Percentiles rank a stretch among this genome's conserved stretches.
Conservation (phyloP, 2,797 vertebrate species). For the Echeneis naucrates region DNA sequence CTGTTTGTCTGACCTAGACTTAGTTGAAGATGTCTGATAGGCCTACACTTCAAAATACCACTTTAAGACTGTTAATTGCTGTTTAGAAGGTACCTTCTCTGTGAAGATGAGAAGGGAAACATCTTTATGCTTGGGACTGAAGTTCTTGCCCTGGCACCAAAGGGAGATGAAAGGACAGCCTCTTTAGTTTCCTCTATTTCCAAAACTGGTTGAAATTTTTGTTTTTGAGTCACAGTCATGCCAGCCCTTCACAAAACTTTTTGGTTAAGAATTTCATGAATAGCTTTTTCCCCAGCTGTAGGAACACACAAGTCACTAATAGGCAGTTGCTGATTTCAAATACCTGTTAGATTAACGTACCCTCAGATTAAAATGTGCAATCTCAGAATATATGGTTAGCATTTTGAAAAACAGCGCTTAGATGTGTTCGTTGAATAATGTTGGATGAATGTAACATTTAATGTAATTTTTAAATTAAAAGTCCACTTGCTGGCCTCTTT, state of each 20-base stretch:
- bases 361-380: neutral
- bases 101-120: conserved; percentile 16
- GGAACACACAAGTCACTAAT: neutral
- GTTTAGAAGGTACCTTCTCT: conserved; percentile 29
- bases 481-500: conserved; percentile 50
- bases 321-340: neutral
- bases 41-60: conserved; percentile 30
- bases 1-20: conserved; percentile 5
- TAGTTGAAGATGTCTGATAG: conserved; percentile 10
- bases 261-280: neutral
- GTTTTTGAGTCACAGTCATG: conserved; percentile 1
- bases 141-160: conserved; percentile 31
- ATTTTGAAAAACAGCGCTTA: conserved; percentile 10
- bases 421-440: neutral
- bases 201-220: conserved; percentile 30
- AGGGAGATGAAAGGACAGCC: conserved; percentile 18
- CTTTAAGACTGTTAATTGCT: conserved; percentile 31
- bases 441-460: neutral
- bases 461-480: too few species aligned
- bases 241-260: neutral
- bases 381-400: neutral
- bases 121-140: conserved; percentile 29
- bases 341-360: conserved; percentile 4
- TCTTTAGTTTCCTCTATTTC: conserved; percentile 23
- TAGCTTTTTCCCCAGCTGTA: neutral